Percentiles rank a stretch among this genome's conserved stretches.
These are phyloP conservation scores for Petaurus breviceps DNA, from an alignment of 2,113 vertebrate species.

Conservation along the genomic window DNA sequence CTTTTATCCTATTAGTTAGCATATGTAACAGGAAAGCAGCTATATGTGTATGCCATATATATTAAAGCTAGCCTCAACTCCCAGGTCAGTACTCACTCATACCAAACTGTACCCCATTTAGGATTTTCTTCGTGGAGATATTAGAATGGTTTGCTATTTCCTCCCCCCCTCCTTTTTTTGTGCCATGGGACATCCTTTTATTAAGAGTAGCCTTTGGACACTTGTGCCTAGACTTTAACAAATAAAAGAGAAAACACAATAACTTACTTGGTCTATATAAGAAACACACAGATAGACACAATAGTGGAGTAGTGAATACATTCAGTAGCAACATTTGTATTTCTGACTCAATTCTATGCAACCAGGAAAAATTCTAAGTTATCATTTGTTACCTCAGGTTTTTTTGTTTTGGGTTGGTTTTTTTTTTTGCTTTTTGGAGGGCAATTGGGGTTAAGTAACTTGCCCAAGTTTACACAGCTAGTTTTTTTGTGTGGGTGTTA, in stretches of 20 bases:
- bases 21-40: neutral
- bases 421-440: no score
- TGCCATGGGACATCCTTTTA: neutral
- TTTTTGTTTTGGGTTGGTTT: no score
- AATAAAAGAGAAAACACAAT: neutral
- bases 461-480: no score
- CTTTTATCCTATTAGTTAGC: neutral
- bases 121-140: no score
- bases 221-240: neutral
- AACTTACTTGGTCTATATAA: no score
- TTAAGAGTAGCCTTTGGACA: neutral
- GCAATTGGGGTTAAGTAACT: no score
- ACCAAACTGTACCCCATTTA: no score
- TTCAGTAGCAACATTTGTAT: neutral
- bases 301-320: neutral
- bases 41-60: neutral
- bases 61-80: neutral
- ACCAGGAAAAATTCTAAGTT: no score
- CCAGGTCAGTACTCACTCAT: neutral
- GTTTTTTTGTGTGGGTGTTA: no score
- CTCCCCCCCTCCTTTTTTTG: no score
- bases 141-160: neutral
- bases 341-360: neutral
- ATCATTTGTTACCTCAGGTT: neutral
- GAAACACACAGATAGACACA: neutral